Base-by-base conservation (phyloP, 2,888 invertebrate species). In the Nipponacmea schrenckii region DNA sequence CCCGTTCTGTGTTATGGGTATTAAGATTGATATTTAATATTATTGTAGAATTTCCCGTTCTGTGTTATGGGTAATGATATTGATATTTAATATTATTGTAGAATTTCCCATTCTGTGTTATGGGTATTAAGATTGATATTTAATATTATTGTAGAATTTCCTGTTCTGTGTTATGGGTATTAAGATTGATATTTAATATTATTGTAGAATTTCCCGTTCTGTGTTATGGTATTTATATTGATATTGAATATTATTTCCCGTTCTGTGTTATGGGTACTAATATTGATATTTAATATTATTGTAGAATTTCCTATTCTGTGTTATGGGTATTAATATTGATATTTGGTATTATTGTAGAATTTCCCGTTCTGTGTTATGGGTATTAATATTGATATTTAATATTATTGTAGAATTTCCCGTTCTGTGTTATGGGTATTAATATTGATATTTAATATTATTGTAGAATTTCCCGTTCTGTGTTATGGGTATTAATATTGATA, bases 311-410 rank as follows among this genome's bases (percentile, higher is more conserved):
- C 91, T 91, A 0, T 89, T 91, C 74, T 90, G 90, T 80, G 89
- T 91, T 17, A 91, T 91, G 86, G 89, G 91, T 65, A 89, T 91
- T 63, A 91, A 91, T 82, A 86, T 91, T 64, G n/a, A n/a, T n/a
- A n/a, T 15, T 5, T 50, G 44, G 26, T 70, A 50, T 45, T 67
- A 24, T 83, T 84, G 17, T 86, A 91, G 89, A 90, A 91, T 79
- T 91, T 91, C 82, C 91, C 91, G 0, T 89, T 91, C 74, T 90
- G 90, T 80, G 89, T 91, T 17, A 91, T 91, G 86, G 89, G 91
- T 65, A 89, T 91, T 63, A 91, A 91, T 82, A 86, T 91, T 64
- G n/a, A n/a, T n/a, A n/a, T 15, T 5, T 50, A 50, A 39, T 70
- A 50, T 45, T 67, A 24, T 83, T 84, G 17, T 86, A 91, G 89